Evolutionary conservation across 2,113 vertebrate species (phyloP).

Genomic region (Thymallus thymallus): DNA sequence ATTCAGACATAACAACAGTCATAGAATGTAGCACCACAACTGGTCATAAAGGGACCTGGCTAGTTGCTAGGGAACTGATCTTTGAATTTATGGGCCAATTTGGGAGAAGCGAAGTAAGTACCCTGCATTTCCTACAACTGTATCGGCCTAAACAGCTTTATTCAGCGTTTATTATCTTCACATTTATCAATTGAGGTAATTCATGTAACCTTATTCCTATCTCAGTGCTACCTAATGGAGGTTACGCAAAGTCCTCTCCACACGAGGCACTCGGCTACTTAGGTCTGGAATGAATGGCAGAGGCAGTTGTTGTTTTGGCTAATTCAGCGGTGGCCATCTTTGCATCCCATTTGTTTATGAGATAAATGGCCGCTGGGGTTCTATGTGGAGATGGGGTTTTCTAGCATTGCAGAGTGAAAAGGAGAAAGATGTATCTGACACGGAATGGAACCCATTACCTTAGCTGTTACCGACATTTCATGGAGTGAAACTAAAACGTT

Average conservation of each 20-base stretch:
- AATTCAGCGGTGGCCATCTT: conserved; percentile 16
- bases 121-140: too few species aligned
- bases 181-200: conserved; percentile 49
- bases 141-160: too few species aligned
- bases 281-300: conserved; percentile 40
- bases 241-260: conserved; percentile 39
- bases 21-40: too few species aligned
- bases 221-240: conserved; percentile 36
- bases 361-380: conserved; percentile 6
- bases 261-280: conserved; percentile 52
- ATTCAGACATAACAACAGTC: too few species aligned
- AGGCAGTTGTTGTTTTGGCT: neutral
- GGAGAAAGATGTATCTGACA: conserved; percentile 16
- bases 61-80: too few species aligned
- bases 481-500: conserved; percentile 39
- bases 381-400: conserved; percentile 4
- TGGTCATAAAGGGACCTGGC: too few species aligned
- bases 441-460: conserved; percentile 27
- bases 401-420: neutral
- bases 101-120: too few species aligned
- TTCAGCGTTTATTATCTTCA: conserved; percentile 1
- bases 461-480: conserved; percentile 14
- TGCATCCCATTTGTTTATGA: conserved; percentile 33
- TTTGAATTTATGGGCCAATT: too few species aligned
- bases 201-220: conserved; percentile 26